Percentiles rank a stretch among this genome's conserved stretches.
These are phyloP conservation scores for Caenorhabditis sp. DNA, from an alignment of 2,888 invertebrate genomes.

Conservation along the genomic window DNA sequence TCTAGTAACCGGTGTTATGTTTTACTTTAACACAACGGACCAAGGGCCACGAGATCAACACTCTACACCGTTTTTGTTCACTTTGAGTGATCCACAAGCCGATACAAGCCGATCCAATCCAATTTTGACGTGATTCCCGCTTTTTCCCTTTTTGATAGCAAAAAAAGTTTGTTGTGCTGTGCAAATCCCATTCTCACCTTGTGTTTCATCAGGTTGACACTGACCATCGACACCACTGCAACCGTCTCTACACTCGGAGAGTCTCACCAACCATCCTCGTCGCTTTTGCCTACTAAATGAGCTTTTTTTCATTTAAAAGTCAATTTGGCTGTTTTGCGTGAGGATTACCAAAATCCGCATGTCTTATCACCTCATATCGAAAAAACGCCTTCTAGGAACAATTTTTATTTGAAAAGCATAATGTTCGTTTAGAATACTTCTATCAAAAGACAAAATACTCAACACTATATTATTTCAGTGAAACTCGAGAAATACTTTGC, in stretches of 20 bases:
- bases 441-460: too few species aligned
- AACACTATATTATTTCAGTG: slow-evolving; percentile 76
- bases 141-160: background rate
- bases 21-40: background rate
- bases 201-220: slow-evolving; percentile 13
- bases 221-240: background rate
- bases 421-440: background rate
- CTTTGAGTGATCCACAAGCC: background rate
- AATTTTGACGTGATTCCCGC: background rate
- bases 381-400: background rate
- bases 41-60: background rate
- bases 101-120: background rate
- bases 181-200: slow-evolving; percentile 9
- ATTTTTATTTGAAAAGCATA: background rate
- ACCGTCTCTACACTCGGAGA: background rate
- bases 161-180: slow-evolving; percentile 33
- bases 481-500: slow-evolving; percentile 83
- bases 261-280: too few species aligned
- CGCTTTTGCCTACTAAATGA: slow-evolving; percentile 5
- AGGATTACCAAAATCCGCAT: background rate
- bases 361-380: background rate
- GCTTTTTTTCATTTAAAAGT: slow-evolving; percentile 7
- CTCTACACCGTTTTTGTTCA: background rate
- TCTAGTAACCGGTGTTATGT: slow-evolving; percentile 1
- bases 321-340: slow-evolving; percentile 30